Base-by-base conservation (phyloP, 2,888 invertebrate species). In the Prosapia bicincta region DNA sequence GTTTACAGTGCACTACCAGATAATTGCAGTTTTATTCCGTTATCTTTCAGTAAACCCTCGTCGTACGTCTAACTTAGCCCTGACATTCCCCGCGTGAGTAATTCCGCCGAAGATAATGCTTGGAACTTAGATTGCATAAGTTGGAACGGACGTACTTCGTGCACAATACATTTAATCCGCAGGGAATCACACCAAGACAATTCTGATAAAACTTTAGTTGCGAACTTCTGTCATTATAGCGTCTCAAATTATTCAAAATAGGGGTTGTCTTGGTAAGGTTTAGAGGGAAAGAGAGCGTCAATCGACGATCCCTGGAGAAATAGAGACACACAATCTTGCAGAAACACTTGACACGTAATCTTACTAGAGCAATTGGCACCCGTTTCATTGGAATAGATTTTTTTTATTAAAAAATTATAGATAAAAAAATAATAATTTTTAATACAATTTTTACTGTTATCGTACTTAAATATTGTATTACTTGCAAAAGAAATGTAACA, bases 41-140 rank as follows among this genome's bases (percentile, higher is more conserved):
- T n/a, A n/a, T n/a, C n/a, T n/a, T n/a, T n/a, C n/a, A n/a, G n/a
- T n/a, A n/a, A n/a, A n/a, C n/a, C n/a, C n/a, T n/a, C n/a, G n/a
- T n/a, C n/a, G n/a, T n/a, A n/a, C n/a, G n/a, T n/a, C n/a, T n/a
- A n/a, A n/a, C n/a, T n/a, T n/a, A n/a, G n/a, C n/a, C n/a, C n/a
- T n/a, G n/a, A 38, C 38, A 38, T 38, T 38, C 38, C 15, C 38
- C 10, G 38, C 15, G 38, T 15, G 38, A 38, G 10, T 38, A 6
- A 38, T 38, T 38, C 15, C 15, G 38, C 38, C 15, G 38, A 20
- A 54, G 54, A 54, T 54, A 54, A 54, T 54, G 54, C 20, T 74
- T 69, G 65, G 24, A 74, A 74, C 43, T 74, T 74, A 69, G 74
- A 74, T 74, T 74, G 69, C 65, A 65, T 69, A 74, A 74, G 74